phyloP scores from a whole-genome alignment of 2,797 vertebrate species.

The Sebastes oblongus region DNA sequence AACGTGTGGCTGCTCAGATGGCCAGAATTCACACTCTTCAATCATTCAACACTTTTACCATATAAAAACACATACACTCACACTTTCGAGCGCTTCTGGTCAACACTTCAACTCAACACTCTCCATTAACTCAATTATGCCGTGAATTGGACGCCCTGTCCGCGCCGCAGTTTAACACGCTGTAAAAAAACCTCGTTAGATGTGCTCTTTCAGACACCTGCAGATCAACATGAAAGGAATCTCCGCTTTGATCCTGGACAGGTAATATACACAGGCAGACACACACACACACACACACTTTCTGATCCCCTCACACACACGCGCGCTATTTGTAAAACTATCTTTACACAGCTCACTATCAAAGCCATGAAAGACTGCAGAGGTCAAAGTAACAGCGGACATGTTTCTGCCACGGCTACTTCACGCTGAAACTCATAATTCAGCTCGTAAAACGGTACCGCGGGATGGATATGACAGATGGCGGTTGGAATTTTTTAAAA shows the following conservation, averaged over 20 bases:
- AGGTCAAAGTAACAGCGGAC: conserved; percentile 44
- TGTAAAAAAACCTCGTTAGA: conserved; percentile 21
- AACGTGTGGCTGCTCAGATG: conserved; percentile 18
- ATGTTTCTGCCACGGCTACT: not conserved
- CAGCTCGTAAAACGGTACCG: conserved; percentile 14
- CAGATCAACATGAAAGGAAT: conserved; percentile 54
- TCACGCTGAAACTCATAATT: conserved; percentile 34
- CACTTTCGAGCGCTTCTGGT: conserved; percentile 1
- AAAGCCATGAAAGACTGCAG: conserved; percentile 39
- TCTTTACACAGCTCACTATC: conserved; percentile 43
- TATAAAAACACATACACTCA: conserved; percentile 2
- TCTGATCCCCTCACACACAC: not conserved
- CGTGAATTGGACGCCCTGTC: not conserved
- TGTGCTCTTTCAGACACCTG: conserved; percentile 51
- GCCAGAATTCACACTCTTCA: conserved; percentile 7
- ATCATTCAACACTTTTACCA: conserved; percentile 2
- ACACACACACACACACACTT: not conserved
- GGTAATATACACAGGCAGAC: not conserved
- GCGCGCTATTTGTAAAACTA: conserved; percentile 20
- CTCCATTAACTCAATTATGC: conserved; percentile 29
- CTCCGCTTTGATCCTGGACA: conserved; percentile 57
- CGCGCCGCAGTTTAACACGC: not conserved
- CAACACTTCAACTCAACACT: conserved; percentile 15
- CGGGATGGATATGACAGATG: conserved; percentile 43
- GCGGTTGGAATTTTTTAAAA: conserved; percentile 32